These are phyloP conservation scores for Melanotaenia maccullochi DNA, from an alignment of 2,797 vertebrate species.

Conservation along the genomic window DNA sequence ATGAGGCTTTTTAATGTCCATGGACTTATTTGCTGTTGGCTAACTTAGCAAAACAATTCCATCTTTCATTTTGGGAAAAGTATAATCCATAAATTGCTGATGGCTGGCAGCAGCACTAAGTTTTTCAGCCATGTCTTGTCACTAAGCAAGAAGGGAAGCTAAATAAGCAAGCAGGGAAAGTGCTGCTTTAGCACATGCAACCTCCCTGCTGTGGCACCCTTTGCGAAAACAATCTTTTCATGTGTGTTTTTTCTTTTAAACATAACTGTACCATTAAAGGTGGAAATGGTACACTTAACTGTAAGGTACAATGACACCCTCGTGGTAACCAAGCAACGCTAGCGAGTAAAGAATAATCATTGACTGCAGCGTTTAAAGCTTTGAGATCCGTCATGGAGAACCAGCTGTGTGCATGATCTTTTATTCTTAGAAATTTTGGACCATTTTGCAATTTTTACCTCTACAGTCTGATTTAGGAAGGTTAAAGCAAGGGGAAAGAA, in stretches of 20 bases:
- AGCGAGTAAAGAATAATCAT: background rate
- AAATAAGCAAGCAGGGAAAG: background rate
- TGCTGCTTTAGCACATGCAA: background rate
- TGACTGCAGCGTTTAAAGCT: background rate
- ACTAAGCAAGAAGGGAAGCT: background rate
- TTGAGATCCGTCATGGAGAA: background rate
- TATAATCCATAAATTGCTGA: background rate
- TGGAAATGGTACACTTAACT: background rate
- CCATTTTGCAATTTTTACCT: constrained; percentile 65
- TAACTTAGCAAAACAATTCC: background rate
- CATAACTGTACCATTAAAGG: background rate
- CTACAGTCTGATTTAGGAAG: constrained; percentile 51
- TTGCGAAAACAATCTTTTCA: background rate
- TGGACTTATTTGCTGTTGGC: background rate
- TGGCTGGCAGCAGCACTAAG: background rate
- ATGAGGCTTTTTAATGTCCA: background rate
- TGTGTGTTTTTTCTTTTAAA: background rate
- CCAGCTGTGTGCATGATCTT: background rate
- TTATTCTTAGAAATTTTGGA: constrained; percentile 44
- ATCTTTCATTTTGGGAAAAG: background rate
- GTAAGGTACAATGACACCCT: background rate
- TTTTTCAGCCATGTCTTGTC: background rate
- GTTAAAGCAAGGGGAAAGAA: constrained; percentile 43
- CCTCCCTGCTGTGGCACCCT: background rate
- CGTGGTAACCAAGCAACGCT: background rate